Evolutionary conservation across 2,888 invertebrate genomes (phyloP), one percentile per base, ranked within the genome.

Genomic region (Aporophyla lueneburgensis): DNA sequence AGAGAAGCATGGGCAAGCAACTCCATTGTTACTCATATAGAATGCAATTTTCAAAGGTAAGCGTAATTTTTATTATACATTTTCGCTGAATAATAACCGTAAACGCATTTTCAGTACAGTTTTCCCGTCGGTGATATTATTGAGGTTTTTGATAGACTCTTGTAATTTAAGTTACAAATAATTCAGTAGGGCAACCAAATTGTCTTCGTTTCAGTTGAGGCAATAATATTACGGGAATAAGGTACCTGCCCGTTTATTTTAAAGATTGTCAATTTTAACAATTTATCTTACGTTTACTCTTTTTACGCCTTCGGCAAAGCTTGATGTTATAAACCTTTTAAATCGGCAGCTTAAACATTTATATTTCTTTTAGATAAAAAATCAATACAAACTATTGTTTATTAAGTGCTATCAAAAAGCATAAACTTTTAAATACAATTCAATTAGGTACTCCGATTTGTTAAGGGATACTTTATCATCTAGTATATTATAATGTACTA

Each of bases 81-180:
- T 62, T 49, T 62, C 21, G 61, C 16, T 33, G 59, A 83, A 61
- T 69, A 61, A 70, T 53, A 6, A n/a, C n/a, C 33, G 46, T 24
- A 40, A 62, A 62, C 24, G n/a, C 61, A 74, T 66, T 66, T 68
- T 24, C 40, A 51, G 51, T n/a, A 61, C 40, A 16, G 51, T 46
- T 70, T 77, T 33, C 19, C 74, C 46, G n/a, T 53, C 12, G 16
- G 51, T 65, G 40, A 40, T 59, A 56, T 58, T 62, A 71, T 67
- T 74, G 24, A 43, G 40, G 24, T 63, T 56, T 70, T 70, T 80
- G 43, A 67, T 63, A 70, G 24, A 27, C 10, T 33, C 33, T 19
- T 58, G 12, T 51, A 54, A 69, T 21, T 59, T 21, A 33, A 33
- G 10, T 33, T 33, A 21, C 21, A 33, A 33, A 63, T 69, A n/a